Conservation (phyloP, 92 coral and sea anemone species). For the Porites cylindrica region DNA sequence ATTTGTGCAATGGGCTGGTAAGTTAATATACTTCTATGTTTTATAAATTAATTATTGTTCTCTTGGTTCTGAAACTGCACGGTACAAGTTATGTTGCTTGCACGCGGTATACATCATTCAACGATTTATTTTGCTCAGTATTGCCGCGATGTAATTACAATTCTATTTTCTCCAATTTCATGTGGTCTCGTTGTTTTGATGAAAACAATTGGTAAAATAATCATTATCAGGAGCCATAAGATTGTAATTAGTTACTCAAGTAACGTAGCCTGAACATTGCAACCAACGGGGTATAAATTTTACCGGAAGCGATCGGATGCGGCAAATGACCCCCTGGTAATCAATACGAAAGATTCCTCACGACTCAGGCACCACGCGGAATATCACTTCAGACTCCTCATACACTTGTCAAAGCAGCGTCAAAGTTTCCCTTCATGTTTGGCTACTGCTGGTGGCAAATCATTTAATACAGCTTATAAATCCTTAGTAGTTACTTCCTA, state of each 20-base stretch:
- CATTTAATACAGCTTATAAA: slow-evolving; percentile 25
- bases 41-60: background rate
- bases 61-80: background rate
- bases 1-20: slow-evolving; percentile 94
- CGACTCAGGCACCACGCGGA: slow-evolving; percentile 5
- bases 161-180: slow-evolving; percentile 25
- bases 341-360: slow-evolving; percentile 59
- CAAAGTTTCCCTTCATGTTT: background rate
- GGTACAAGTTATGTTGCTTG: background rate
- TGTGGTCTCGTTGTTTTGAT: slow-evolving; percentile 42
- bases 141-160: slow-evolving; percentile 1
- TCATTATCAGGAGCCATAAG: slow-evolving; percentile 45
- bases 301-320: slow-evolving; percentile 70
- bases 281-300: slow-evolving; percentile 32
- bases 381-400: background rate
- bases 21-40: slow-evolving; percentile 44
- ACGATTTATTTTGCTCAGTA: background rate
- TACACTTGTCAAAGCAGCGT: background rate
- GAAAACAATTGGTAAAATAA: slow-evolving; percentile 71
- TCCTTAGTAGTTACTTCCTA: slow-evolving; percentile 36
- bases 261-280: slow-evolving; percentile 41
- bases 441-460: background rate
- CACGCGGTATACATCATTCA: background rate
- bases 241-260: slow-evolving; percentile 60
- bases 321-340: slow-evolving; percentile 84